Conservation (phyloP, 2,888 invertebrate genomes). For the Coronaproctus castanopsis region DNA sequence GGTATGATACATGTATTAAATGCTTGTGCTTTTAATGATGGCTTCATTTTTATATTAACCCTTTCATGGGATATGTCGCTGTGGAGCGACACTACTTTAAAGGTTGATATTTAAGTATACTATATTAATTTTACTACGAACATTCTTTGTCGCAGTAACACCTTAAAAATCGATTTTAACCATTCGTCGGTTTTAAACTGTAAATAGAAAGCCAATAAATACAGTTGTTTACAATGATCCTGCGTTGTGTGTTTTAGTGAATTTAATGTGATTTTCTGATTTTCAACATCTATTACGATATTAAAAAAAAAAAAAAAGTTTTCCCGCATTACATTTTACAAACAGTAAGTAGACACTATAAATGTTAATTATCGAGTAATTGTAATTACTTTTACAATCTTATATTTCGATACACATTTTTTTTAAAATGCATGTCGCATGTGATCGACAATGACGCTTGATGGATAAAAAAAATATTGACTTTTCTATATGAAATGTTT, state of each 20-base stretch:
- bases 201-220: background rate
- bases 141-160: background rate
- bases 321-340: background rate
- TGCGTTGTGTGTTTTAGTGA: background rate
- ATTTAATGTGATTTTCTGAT: background rate
- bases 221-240: background rate
- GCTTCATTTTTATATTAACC: too few species aligned
- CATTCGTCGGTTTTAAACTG: background rate
- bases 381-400: background rate
- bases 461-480: background rate
- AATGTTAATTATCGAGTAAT: background rate
- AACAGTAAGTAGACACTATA: background rate
- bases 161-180: background rate
- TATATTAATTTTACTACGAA: background rate
- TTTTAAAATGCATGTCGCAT: background rate
- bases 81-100: background rate
- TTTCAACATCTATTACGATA: too few species aligned
- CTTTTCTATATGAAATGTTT: background rate
- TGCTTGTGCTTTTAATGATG: too few species aligned
- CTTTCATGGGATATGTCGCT: background rate
- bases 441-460: background rate
- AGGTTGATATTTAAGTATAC: background rate
- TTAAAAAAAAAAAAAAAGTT: background rate
- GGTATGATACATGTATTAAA: too few species aligned
- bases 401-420: background rate